A percentile compares a stretch with the other conserved stretches of the same genome.
These are phyloP conservation scores for Aplochiton taeniatus DNA, from an alignment of 2,797 vertebrate genomes.

Conservation along the genomic window DNA sequence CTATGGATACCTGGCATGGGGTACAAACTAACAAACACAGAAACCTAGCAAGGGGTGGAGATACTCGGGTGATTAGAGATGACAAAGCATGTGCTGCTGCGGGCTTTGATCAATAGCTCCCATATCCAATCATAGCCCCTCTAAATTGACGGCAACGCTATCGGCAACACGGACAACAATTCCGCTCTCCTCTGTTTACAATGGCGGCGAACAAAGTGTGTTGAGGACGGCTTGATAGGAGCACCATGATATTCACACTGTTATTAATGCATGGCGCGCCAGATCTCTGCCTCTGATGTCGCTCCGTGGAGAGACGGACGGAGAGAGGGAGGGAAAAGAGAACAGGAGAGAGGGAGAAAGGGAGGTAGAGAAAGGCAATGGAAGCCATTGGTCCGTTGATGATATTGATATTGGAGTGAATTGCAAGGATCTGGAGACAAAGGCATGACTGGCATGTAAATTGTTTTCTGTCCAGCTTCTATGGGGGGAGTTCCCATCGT, in stretches of 20 bases:
- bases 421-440: conserved; percentile 47
- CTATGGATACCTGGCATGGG: conserved; percentile 66
- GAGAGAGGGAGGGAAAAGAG: conserved; percentile 22
- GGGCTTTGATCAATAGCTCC: conserved; percentile 37
- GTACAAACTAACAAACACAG: conserved; percentile 53
- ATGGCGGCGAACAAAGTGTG: conserved; percentile 37
- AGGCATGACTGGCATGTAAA: conserved; percentile 51
- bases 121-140: conserved; percentile 31
- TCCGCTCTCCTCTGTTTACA: conserved; percentile 52
- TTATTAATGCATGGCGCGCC: conserved; percentile 67
- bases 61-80: conserved; percentile 47
- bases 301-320: conserved; percentile 35
- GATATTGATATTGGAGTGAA: conserved; percentile 48
- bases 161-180: conserved; percentile 18
- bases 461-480: conserved; percentile 19
- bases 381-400: conserved; percentile 48
- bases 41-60: conserved; percentile 34
- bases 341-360: conserved; percentile 3
- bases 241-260: conserved; percentile 62
- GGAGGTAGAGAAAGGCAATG: conserved; percentile 18
- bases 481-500: conserved; percentile 48
- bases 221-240: conserved; percentile 19
- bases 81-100: conserved; percentile 19
- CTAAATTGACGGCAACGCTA: conserved; percentile 34
- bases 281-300: conserved; percentile 55